Conservation (phyloP, 2,113 vertebrate genomes). For the Platanista minor region DNA sequence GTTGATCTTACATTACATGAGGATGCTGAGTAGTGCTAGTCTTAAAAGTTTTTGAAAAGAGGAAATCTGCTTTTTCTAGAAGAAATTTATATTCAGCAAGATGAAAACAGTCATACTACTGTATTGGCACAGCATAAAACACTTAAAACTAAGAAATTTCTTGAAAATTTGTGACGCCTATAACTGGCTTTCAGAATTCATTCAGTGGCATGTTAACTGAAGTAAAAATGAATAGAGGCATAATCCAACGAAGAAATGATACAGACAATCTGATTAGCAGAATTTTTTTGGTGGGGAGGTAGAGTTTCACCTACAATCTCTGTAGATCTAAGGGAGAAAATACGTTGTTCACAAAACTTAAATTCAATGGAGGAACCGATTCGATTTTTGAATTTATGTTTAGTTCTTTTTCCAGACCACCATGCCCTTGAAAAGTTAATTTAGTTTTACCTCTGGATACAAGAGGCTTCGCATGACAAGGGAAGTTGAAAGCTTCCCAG, state of each 20-base stretch:
- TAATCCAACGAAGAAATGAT: constrained; percentile 59
- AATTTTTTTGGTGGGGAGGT: neutral
- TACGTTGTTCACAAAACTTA: constrained; percentile 65
- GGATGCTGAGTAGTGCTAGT: neutral
- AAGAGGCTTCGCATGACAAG: constrained; percentile 80
- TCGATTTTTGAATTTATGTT: constrained; percentile 61
- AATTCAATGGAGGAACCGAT: constrained; percentile 38
- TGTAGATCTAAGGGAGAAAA: constrained; percentile 42
- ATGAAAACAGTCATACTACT: neutral
- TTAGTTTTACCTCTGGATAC: constrained; percentile 81
- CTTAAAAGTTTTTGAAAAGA: neutral
- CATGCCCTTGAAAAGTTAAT: constrained; percentile 85
- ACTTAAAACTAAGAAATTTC: neutral
- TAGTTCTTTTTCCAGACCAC: constrained; percentile 76
- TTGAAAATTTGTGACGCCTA: neutral
- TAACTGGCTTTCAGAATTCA: constrained; percentile 52
- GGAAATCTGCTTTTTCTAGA: neutral
- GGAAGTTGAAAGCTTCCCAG: constrained; percentile 83
- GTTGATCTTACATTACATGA: neutral
- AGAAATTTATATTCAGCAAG: neutral
- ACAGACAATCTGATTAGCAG: constrained; percentile 48
- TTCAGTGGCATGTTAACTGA: constrained; percentile 29
- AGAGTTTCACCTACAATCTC: constrained; percentile 5
- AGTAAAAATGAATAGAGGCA: constrained; percentile 52
- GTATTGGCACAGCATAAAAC: neutral